Conservation (phyloP, 2,797 vertebrate species). For the Champsocephalus esox region DNA sequence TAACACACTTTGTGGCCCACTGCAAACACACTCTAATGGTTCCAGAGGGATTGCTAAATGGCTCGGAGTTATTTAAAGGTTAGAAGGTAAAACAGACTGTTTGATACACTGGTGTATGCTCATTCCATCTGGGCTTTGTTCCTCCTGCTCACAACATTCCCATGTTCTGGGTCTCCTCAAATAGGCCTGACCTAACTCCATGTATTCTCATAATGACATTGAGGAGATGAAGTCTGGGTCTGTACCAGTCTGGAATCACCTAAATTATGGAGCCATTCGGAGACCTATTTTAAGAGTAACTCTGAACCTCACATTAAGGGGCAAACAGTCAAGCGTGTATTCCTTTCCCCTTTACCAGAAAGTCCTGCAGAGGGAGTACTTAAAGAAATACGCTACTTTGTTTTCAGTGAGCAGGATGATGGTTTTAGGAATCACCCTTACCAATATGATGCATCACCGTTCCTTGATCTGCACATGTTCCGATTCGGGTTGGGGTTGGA, state of each 20-base stretch:
- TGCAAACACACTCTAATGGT: slow-evolving; percentile 47
- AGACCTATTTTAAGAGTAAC: slow-evolving; percentile 26
- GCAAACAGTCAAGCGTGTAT: neutral
- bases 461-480: neutral
- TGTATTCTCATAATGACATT: slow-evolving; percentile 41
- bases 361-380: neutral
- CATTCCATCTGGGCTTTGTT: slow-evolving; percentile 35
- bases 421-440: neutral
- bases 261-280: slow-evolving; percentile 28
- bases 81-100: slow-evolving; percentile 40
- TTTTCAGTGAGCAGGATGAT: neutral
- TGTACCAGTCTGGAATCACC: slow-evolving; percentile 40
- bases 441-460: no score
- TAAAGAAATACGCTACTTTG: neutral
- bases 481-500: neutral
- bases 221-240: slow-evolving; percentile 32
- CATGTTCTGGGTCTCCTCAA: slow-evolving; percentile 54
- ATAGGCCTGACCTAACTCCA: slow-evolving; percentile 35
- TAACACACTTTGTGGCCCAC: slow-evolving; percentile 43
- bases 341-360: neutral
- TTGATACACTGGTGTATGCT: slow-evolving; percentile 34
- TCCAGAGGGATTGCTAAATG: slow-evolving; percentile 45
- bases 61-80: slow-evolving; percentile 46
- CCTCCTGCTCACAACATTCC: slow-evolving; percentile 47
- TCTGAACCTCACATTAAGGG: slow-evolving; percentile 17